Base-by-base conservation (phyloP, 2,888 invertebrate genomes). In the Seira musarum region DNA sequence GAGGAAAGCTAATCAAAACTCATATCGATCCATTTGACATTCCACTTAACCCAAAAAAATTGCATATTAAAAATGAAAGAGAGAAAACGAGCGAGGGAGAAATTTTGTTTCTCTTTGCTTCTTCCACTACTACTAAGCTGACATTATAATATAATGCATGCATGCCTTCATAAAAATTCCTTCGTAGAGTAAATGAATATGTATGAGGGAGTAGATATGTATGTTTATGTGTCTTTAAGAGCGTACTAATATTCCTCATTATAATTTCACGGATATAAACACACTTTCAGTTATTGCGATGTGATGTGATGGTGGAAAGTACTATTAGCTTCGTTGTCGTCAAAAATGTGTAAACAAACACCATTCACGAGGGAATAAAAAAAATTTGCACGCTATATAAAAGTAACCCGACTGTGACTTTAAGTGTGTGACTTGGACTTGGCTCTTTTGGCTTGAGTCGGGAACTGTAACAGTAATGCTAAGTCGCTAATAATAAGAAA, bases 1-100 rank as follows among this genome's bases (percentile, higher is more conserved):
- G 72, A 71, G 72, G 74, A 80, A 80, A 83, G 82, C 82, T 83
- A 83, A 83, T 83, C 83, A 83, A 83, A 83, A 83, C 80, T 70
- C 74, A 70, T 83, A 83, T 83, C 83, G 83, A 83, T 83, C 83
- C 82, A 81, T 82, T 82, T 83, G 82, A 82, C 82, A 82, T 83
- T 82, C 83, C 80, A 82, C 83, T 83, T 83, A 82, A 80, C 80
- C 82, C 80, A 69, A 82, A 80, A 73, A 83, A 83, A 83, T 82
- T 83, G 82, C 82, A 82, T 82, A 82, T 82, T 80, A 82, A 70
- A 70, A 71, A 61, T 60, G 65, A 17, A 67, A 65, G 15, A 67
- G 77, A 40, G 60, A 68, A 53, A 61, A 40, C n/a, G 40, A 76
- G 60, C 5, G 15, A 63, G 63, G 22, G 40, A 40, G 40, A 40